Percentiles rank a stretch among this genome's conserved stretches.
Evolutionary conservation across 2,888 invertebrate species (phyloP).

Genomic region (Heliconius cydno): DNA sequence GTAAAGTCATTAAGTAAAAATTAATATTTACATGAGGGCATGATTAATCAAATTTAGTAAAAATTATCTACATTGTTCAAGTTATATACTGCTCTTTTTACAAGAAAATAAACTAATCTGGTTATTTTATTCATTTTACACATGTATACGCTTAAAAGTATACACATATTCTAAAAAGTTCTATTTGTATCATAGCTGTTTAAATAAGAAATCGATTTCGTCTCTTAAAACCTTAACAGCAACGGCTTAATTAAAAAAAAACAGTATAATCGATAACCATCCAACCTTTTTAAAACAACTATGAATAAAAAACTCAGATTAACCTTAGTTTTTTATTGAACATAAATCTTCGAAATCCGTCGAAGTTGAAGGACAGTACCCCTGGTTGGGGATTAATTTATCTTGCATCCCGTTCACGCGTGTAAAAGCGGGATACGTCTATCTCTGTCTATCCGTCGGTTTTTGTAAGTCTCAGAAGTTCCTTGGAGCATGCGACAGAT

Average conservation of each 20-base stretch:
- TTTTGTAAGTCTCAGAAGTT: slow-evolving; percentile 79
- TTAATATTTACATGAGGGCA: no score
- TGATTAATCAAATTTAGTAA: no score
- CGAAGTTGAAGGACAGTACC: slow-evolving; percentile 64
- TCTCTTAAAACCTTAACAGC: not conserved
- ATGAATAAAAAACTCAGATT: slow-evolving; percentile 44
- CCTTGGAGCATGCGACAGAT: slow-evolving; percentile 80
- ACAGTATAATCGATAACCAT: slow-evolving; percentile 21
- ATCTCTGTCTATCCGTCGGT: slow-evolving; percentile 63
- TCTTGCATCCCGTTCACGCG: slow-evolving; percentile 58
- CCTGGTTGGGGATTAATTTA: slow-evolving; percentile 63
- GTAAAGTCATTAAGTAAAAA: no score
- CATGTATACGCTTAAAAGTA: no score
- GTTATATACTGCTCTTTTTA: no score
- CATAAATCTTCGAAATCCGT: slow-evolving; percentile 61
- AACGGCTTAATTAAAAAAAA: not conserved
- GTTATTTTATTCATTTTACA: no score
- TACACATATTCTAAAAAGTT: no score
- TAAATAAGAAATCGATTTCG: no score
- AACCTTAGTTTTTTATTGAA: slow-evolving; percentile 46
- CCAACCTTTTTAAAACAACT: slow-evolving; percentile 19
- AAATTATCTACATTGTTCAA: no score
- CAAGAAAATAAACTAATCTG: no score
- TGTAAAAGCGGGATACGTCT: slow-evolving; percentile 52
- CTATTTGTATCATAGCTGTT: no score